Conservation (phyloP, 2,797 vertebrate species). For the Chelonia mydas region DNA sequence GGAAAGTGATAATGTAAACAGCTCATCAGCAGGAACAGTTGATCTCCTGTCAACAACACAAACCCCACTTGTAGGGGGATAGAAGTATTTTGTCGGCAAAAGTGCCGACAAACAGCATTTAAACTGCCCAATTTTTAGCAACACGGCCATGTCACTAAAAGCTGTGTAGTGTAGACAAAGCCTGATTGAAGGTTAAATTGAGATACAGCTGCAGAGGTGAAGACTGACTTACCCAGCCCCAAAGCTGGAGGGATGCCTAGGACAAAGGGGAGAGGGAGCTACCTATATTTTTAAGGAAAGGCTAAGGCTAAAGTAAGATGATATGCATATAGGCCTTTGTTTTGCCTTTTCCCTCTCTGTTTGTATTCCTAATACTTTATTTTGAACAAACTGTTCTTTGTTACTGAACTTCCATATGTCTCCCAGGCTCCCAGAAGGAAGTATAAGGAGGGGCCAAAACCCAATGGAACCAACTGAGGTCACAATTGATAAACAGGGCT, state of each 20-base stretch:
- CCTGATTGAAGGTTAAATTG: background rate
- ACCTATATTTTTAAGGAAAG: background rate
- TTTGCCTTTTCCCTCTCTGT: background rate
- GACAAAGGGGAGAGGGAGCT: background rate
- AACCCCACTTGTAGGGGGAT: too few relatives aligned
- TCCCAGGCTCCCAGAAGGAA: background rate
- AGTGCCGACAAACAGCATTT: too few relatives aligned
- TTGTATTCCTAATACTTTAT: background rate
- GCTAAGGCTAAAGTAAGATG: background rate
- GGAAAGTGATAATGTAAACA: too few relatives aligned
- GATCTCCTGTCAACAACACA: too few relatives aligned
- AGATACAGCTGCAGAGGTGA: background rate
- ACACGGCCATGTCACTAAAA: too few relatives aligned
- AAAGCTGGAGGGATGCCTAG: background rate
- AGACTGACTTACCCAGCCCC: background rate
- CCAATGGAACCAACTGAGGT: background rate
- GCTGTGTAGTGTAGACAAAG: too few relatives aligned
- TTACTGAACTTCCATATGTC: background rate
- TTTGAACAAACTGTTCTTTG: background rate
- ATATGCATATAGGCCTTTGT: too few relatives aligned
- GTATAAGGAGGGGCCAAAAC: background rate
- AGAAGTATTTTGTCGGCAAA: too few relatives aligned
- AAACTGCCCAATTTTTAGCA: too few relatives aligned
- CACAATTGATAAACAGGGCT: background rate
- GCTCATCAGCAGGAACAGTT: fast-evolving